Evolutionary conservation across 2,113 vertebrate genomes (phyloP), one percentile per base, ranked within the genome.

Genomic region (Arvicanthis niloticus): DNA sequence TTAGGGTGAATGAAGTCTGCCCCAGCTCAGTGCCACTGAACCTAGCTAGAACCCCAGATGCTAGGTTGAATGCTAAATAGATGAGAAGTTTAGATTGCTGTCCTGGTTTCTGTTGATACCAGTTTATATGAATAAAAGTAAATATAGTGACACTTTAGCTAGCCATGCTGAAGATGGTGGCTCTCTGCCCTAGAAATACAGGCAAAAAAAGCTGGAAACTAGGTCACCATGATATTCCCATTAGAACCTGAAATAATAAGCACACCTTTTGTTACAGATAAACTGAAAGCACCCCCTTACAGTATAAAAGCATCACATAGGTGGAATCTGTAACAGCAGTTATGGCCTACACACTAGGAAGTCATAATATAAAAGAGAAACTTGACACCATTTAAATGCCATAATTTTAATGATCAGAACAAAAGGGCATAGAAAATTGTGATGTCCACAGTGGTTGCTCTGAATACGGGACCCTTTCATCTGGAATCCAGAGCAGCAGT

Each of bases 31-130:
- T 40, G n/a, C 70, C 75, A 1, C 51, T 91, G 70, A 93, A 91
- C 8, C 37, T 19, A 0, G 10, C 34, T 17, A 87, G 81, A 37
- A 65, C 2, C 13, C 86, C 87, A 12, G 67, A 34, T 5, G 16
- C 0, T 4, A 53, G 40, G 5, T 0, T 31, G 5, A 70, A 26
- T 17, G 78, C 77, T 0, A 0, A 0, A 89, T 51, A 81, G 19
- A 95, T 40, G 19, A 89, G n/a, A 31, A 42, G 24, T 17, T 45
- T 68, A 3, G 88, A 65, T 13, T 24, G 8, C 31, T 90, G 1
- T 40, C 68, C 60, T 53, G 86, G 51, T 84, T 88, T 94, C 75
- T 97, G 73, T 22, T 95, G 92, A 42, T 51, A 88, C 80, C 60
- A 90, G 9, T 48, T 26, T 15, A 34, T 31, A 65, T 4, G 5